Conservation (phyloP, 2,113 vertebrate genomes). For the Orientallactaga bullata region DNA sequence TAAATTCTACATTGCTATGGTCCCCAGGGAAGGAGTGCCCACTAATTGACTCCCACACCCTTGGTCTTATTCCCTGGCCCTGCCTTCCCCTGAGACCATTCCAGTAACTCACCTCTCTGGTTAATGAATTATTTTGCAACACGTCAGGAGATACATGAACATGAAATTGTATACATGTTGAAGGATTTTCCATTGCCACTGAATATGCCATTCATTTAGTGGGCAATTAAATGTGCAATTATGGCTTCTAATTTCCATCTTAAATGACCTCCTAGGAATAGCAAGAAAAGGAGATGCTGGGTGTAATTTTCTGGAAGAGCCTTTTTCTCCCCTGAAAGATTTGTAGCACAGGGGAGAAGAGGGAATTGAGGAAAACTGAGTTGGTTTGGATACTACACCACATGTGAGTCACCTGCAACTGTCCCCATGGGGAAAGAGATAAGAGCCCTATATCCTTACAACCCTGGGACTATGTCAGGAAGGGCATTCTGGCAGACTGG, state of each 20-base stretch:
- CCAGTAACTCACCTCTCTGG: constrained; percentile 7
- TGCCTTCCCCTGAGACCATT: constrained; percentile 16
- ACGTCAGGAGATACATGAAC: constrained; percentile 66
- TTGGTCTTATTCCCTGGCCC: neutral
- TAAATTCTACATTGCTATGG: neutral
- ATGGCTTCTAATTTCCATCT: constrained; percentile 81
- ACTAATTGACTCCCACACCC: neutral
- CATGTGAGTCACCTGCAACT: neutral
- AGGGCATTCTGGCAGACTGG: neutral
- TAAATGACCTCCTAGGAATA: constrained; percentile 75
- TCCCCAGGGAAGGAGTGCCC: neutral
- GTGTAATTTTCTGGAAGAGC: constrained; percentile 69
- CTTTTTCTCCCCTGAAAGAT: neutral
- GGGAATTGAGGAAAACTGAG: constrained; percentile 41
- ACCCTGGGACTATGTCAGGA: neutral
- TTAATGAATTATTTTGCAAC: constrained; percentile 78
- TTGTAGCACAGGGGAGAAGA: constrained; percentile 36
- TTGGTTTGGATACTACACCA: neutral
- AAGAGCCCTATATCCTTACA: neutral
- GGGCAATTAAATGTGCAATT: constrained; percentile 80
- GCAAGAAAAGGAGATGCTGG: constrained; percentile 61
- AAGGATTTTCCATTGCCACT: constrained; percentile 78
- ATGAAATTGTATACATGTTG: constrained; percentile 68
- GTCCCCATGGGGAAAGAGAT: neutral
- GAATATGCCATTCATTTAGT: constrained; percentile 78